These are phyloP conservation scores for Caloenas nicobarica DNA, from an alignment of 2,113 vertebrate species.

Conservation along the genomic window DNA sequence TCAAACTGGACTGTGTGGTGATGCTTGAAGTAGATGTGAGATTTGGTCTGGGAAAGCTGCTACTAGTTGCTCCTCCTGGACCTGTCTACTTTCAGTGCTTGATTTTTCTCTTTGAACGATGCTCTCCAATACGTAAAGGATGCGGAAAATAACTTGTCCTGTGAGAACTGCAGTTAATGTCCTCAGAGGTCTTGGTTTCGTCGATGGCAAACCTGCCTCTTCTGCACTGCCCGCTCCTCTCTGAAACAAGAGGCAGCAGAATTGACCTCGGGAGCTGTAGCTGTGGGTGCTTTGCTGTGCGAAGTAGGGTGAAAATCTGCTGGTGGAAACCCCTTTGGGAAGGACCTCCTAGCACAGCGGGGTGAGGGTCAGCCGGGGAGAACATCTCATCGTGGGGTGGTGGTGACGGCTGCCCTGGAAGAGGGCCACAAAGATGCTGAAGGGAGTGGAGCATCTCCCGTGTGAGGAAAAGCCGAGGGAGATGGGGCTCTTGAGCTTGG, in stretches of 20 bases:
- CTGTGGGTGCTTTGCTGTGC: background rate
- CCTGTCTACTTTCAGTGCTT: background rate
- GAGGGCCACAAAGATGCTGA: no score
- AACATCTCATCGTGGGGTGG: background rate
- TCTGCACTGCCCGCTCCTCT: accelerated
- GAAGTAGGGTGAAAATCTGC: background rate
- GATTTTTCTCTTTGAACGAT: background rate
- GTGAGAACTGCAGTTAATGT: background rate
- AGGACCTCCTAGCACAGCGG: no score
- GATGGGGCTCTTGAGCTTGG: no score
- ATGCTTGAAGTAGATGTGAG: background rate
- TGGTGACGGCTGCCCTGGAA: background rate
- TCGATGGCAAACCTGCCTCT: background rate
- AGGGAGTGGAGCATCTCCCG: no score
- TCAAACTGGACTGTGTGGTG: no score
- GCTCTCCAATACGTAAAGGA: background rate
- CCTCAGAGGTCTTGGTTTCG: background rate
- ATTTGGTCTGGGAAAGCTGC: accelerated
- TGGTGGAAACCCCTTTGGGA: background rate
- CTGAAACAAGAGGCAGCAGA: background rate
- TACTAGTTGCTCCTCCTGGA: accelerated
- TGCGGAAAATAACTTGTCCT: background rate
- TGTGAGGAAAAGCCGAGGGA: no score
- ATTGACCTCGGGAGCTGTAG: accelerated
- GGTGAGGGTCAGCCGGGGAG: background rate